A percentile compares a stretch with the other conserved stretches of the same genome.
These are phyloP conservation scores for Leucophenga montana DNA, from an alignment of 2,888 invertebrate species.

Conservation along the genomic window DNA sequence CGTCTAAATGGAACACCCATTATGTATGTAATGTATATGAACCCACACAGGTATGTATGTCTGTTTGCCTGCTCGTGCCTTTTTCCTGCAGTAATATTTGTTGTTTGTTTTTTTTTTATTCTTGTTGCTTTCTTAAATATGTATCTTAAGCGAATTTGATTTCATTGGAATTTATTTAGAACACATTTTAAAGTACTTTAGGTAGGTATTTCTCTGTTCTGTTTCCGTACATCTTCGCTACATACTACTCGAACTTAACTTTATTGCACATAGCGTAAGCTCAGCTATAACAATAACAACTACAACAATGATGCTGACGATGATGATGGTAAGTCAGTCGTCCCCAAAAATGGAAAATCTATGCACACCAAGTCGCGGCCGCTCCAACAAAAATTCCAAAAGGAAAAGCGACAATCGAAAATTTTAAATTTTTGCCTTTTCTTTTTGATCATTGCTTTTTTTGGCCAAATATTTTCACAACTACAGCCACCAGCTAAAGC, in stretches of 20 bases:
- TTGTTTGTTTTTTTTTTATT: not conserved
- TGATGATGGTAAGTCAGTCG: not conserved
- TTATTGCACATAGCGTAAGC: no score
- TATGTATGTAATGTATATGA: not conserved
- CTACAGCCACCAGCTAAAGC: no score
- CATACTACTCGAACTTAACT: no score
- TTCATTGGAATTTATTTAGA: conserved; percentile 71
- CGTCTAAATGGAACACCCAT: conserved; percentile 9
- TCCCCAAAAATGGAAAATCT: conserved; percentile 18
- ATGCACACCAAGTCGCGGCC: not conserved
- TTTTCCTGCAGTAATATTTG: conserved; percentile 1
- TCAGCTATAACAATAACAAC: not conserved
- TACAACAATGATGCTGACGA: not conserved
- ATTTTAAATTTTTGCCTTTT: not conserved
- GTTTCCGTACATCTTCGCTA: conserved; percentile 1
- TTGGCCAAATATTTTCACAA: not conserved
- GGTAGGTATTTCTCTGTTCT: conserved; percentile 13
- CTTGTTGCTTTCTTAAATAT: conserved; percentile 6
- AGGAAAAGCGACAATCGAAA: conserved; percentile 11
- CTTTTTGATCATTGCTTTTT: not conserved
- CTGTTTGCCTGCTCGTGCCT: conserved; percentile 15
- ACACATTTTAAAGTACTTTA: conserved; percentile 60
- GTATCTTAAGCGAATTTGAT: conserved; percentile 45
- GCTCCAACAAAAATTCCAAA: not conserved
- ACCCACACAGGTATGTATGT: not conserved